These are phyloP conservation scores for Rafetus swinhoei DNA, from an alignment of 2,113 vertebrate species.

Conservation along the genomic window DNA sequence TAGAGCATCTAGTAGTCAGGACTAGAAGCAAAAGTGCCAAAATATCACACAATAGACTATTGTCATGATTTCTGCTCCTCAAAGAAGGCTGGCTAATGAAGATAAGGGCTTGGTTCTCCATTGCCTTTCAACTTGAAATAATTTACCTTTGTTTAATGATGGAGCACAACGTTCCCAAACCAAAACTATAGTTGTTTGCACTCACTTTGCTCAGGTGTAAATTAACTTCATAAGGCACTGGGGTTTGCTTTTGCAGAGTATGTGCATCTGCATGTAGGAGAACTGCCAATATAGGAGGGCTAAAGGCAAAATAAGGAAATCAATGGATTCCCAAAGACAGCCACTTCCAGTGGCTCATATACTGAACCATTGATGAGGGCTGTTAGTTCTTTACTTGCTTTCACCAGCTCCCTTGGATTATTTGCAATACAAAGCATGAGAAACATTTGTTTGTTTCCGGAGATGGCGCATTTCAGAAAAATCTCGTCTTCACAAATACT, in stretches of 20 bases:
- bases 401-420: neutral
- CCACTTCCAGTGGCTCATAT: conserved; percentile 1
- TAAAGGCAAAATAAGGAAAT: neutral
- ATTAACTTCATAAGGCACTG: neutral
- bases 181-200: neutral
- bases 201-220: neutral
- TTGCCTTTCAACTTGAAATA: neutral
- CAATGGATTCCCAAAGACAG: neutral
- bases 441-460: conserved; percentile 32
- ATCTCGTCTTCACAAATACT: conserved; percentile 16
- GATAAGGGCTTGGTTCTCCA: neutral
- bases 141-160: neutral
- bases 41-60: neutral
- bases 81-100: neutral
- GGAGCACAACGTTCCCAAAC: neutral
- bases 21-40: neutral
- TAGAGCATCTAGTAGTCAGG: neutral
- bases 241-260: neutral
- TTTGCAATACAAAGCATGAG: neutral
- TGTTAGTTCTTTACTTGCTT: conserved; percentile 33
- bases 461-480: conserved; percentile 37
- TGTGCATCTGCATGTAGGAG: neutral
- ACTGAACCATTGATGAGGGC: neutral
- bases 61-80: neutral
- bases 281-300: neutral